Conservation (phyloP, 2,797 vertebrate genomes). For the Muscicapa comitata region DNA sequence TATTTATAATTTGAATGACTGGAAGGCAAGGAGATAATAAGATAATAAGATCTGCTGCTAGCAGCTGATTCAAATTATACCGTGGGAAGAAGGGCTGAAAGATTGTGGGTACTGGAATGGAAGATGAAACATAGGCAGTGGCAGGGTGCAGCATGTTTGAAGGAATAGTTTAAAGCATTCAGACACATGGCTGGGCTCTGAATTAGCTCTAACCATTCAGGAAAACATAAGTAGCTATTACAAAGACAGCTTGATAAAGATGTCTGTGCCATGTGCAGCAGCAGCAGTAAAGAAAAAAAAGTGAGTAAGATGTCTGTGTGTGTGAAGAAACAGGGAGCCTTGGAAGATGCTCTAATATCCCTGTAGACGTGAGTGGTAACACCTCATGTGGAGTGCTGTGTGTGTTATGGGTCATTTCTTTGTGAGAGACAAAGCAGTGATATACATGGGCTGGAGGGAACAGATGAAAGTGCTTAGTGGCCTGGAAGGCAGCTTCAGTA, state of each 20-base stretch:
- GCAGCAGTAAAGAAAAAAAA: neutral
- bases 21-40: neutral
- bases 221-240: constrained; percentile 45
- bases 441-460: neutral
- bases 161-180: constrained; percentile 19
- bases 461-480: neutral
- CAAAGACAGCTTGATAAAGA: constrained; percentile 32
- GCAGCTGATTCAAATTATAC: neutral
- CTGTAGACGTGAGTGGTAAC: neutral
- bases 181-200: constrained; percentile 10
- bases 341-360: neutral
- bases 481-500: neutral
- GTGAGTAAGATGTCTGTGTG: neutral
- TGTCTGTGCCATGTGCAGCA: neutral
- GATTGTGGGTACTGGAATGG: neutral
- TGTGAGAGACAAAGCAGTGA: neutral
- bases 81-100: neutral
- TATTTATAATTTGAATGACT: neutral
- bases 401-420: neutral
- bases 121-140: constrained; percentile 4
- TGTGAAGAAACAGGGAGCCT: neutral
- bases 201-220: constrained; percentile 45
- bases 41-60: neutral
- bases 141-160: constrained; percentile 7
- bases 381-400: neutral